Evolutionary conservation across 2,888 invertebrate genomes (phyloP), one percentile per base, ranked within the genome.

Genomic region (Acronicta alni): DNA sequence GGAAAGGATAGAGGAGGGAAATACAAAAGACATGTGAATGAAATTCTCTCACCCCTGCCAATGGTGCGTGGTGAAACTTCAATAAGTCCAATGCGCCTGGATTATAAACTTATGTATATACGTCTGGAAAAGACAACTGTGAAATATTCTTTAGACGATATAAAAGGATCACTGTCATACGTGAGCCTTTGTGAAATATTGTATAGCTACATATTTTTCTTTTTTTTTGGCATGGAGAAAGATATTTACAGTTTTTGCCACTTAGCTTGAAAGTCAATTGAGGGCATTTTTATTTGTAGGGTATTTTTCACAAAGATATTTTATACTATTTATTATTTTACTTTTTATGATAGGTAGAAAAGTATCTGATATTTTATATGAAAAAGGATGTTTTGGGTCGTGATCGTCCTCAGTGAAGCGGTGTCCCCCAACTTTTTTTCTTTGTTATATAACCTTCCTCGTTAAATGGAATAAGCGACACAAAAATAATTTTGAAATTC

Each of bases 1-100:
- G 10, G 63, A 72, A 68, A 65, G 67, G 64, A 75, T 66, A 80
- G 82, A 79, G 80, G 81, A 82, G 79, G 75, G 82, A 84, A 85
- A 86, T 84, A 88, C 84, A 86, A 84, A 82, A 85, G 81, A 81
- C 81, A 86, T 84, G 86, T 83, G 86, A 87, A 86, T 85, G 69
- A 77, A 79, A 82, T 58, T 75, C 62, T 73, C 62, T 57, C 76
- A 69, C 84, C 92, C 92, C 92, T 91, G 70, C 82, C 83, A 86
- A 77, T 87, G 87, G 82, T 86, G 82, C 87, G 87, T 85, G 81
- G 75, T 70, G 57, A 57, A 71, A 72, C 77, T 79, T 75, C 83
- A 79, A 88, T 88, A 89, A 88, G 86, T 88, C 85, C 83, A 78
- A 74, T 77, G 74, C 69, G 83, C 84, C 83, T 80, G 87, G 87